Evolutionary conservation across 2,797 vertebrate species (phyloP).

Genomic region (Pseudochaenichthys georgianus): DNA sequence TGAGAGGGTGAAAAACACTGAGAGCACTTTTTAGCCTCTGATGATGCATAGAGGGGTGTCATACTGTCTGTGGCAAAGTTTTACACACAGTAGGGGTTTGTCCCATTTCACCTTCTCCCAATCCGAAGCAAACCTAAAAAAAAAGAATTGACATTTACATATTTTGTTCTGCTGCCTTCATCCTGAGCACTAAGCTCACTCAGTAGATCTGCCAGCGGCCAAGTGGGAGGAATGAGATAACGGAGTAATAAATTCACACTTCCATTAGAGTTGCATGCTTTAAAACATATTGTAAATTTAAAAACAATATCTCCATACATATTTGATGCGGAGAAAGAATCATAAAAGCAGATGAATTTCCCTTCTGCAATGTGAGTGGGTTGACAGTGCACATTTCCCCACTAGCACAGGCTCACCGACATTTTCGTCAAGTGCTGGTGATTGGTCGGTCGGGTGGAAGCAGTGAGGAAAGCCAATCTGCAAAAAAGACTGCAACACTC

Average conservation of each 20-base stretch:
- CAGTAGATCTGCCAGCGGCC: conserved; percentile 26
- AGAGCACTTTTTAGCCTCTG: conserved; percentile 44
- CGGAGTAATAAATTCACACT: conserved; percentile 6
- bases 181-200: conserved; percentile 39
- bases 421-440: conserved; percentile 14
- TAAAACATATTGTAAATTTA: conserved; percentile 26
- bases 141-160: conserved; percentile 45
- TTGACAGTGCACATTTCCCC: conserved; percentile 23
- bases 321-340: conserved; percentile 1
- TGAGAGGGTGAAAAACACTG: conserved; percentile 41
- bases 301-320: conserved; percentile 14
- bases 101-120: conserved; percentile 25
- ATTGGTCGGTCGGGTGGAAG: conserved; percentile 17
- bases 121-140: conserved; percentile 33
- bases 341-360: conserved; percentile 11
- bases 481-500: conserved; percentile 24
- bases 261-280: conserved; percentile 20
- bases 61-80: conserved; percentile 28
- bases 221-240: conserved; percentile 39
- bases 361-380: conserved; percentile 11
- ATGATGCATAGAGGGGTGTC: conserved; percentile 44
- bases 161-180: conserved; percentile 47
- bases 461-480: conserved; percentile 20
- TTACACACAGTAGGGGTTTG: conserved; percentile 32
- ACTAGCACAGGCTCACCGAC: conserved; percentile 13